Base-by-base conservation (phyloP, 2,113 vertebrate species). In the Tetrao urogallus region DNA sequence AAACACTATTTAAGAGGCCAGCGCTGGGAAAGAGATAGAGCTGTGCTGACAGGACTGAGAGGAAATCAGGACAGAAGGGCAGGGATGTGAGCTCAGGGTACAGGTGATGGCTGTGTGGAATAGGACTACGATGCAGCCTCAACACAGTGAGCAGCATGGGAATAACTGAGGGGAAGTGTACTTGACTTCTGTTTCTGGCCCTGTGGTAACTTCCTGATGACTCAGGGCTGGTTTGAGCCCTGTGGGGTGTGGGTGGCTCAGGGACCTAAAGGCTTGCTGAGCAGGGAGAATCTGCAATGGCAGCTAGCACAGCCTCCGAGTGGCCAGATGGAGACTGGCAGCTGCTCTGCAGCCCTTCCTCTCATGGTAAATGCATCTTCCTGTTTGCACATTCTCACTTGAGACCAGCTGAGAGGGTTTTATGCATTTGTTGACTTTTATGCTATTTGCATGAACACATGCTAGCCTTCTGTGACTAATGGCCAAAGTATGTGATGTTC, bases 101-200 rank as follows among this genome's bases (percentile, higher is more conserved):
- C 19, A 61, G 20, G 6, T 88, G 57, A 36, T 54, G 61, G 64
- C 21, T 65, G 47, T 28, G 47, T 13, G 27, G 80, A 71, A 30
- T 27, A 47, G 36, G 34, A 0, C 0, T 56, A 75, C 0, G 1
- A n/a, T 18, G n/a, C 8, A 72, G 22, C 27, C 48, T 76, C n/a
- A 61, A 21, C 15, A 57, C 32, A 70, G 45, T 11, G 17, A 89
- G 56, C 11, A 57, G 7, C 3, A 57, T 24, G 40, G 43, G 52
- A 34, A 69, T 86, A 92, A 57, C 11, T 24, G 25, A 66, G 16
- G 0, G 0, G 40, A 79, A 91, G 47, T 0, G 0, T 17, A 21
- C 7, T 9, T 11, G 47, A 72, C 32, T 78, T 57, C 50, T 84
- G 69, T 73, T 45, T 38, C 30, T 20, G 20, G 4, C 6, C 42